Evolutionary conservation across 2,797 vertebrate genomes (phyloP).

Genomic region (Mormyrus proboscirostris): DNA sequence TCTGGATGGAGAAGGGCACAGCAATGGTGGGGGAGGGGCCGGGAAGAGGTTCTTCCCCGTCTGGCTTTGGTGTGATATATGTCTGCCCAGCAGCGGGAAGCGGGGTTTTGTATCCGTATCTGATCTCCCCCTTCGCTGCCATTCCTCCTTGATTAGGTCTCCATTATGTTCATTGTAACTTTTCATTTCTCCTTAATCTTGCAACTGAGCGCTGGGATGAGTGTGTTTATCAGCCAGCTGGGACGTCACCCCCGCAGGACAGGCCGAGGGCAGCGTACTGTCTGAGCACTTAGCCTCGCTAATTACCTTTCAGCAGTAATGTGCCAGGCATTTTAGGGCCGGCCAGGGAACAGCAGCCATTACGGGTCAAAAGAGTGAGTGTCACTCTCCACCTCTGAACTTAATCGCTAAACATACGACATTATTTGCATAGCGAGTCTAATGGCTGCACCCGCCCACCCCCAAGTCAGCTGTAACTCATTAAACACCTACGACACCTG

Average conservation of each 20-base stretch:
- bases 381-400: background rate
- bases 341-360: background rate
- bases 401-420: background rate
- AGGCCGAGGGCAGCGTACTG: background rate
- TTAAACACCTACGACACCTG: background rate
- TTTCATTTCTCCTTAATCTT: background rate
- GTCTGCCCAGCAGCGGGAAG: background rate
- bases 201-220: background rate
- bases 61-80: background rate
- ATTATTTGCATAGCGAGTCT: background rate
- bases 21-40: background rate
- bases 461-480: background rate
- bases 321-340: background rate
- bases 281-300: background rate
- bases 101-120: background rate
- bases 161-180: background rate
- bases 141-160: background rate
- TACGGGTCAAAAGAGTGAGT: background rate
- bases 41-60: background rate
- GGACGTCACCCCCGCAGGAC: background rate
- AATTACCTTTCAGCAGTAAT: background rate
- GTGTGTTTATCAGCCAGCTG: background rate
- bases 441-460: background rate
- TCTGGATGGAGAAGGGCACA: background rate
- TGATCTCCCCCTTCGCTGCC: background rate